phyloP scores from a whole-genome alignment of 2,797 vertebrate species.

The Pangasius krempfi region DNA sequence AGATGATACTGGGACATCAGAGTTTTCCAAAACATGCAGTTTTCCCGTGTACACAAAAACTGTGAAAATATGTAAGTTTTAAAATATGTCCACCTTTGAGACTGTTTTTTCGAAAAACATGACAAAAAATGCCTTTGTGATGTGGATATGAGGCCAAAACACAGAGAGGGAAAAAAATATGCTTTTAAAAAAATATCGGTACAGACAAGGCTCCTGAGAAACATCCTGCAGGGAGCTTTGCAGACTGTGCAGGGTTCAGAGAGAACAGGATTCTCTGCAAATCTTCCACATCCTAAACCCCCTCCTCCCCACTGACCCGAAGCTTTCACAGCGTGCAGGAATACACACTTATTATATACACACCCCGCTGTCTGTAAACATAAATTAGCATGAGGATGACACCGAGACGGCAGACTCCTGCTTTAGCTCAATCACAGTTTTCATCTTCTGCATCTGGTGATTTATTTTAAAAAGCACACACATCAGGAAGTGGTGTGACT shows the following conservation, averaged over 20 bases:
- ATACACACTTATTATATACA: constrained; percentile 52
- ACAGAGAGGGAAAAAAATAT: background rate
- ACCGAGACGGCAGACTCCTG: constrained; percentile 17
- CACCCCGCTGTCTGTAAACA: constrained; percentile 46
- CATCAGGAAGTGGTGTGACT: constrained; percentile 38
- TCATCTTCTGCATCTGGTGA: background rate
- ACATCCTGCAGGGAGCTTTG: constrained; percentile 35
- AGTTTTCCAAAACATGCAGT: background rate
- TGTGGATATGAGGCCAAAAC: background rate
- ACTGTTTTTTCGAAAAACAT: background rate
- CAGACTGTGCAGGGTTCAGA: constrained; percentile 27
- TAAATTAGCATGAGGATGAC: constrained; percentile 51
- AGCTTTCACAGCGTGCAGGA: constrained; percentile 34
- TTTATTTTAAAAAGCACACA: constrained; percentile 3
- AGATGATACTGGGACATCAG: background rate
- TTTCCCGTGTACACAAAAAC: background rate
- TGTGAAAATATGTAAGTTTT: background rate
- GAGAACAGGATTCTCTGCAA: constrained; percentile 32
- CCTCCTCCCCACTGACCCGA: constrained; percentile 12
- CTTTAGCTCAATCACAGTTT: constrained; percentile 13
- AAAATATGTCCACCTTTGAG: background rate
- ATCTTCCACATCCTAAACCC: constrained; percentile 50
- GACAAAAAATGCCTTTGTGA: background rate
- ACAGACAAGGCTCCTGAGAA: background rate
- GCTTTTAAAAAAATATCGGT: background rate